Percentiles rank a stretch among this genome's conserved stretches.
These are phyloP conservation scores for Anableps anableps DNA, from an alignment of 2,797 vertebrate species.

Conservation along the genomic window DNA sequence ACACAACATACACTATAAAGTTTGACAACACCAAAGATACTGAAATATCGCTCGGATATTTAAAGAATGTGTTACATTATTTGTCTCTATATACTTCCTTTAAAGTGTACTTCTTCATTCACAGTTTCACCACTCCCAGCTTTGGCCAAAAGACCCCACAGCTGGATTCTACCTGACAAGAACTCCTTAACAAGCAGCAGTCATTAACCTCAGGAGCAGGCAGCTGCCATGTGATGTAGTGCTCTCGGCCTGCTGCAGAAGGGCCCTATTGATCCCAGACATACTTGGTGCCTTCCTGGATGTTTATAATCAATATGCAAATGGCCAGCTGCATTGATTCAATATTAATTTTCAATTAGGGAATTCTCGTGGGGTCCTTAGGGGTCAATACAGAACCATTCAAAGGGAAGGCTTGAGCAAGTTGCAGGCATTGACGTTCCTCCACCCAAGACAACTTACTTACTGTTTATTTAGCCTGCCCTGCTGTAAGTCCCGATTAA, in stretches of 20 bases:
- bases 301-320: constrained; percentile 99
- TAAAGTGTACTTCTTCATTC: constrained; percentile 34
- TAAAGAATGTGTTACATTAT: constrained; percentile 13
- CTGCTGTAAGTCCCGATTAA: constrained; percentile 86
- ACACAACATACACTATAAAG: constrained; percentile 25
- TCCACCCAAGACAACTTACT: constrained; percentile 88
- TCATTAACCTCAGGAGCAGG: constrained; percentile 85
- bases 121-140: constrained; percentile 71
- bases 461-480: constrained; percentile 89
- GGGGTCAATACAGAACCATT: constrained; percentile 97
- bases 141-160: constrained; percentile 60
- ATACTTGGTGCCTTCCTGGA: constrained; percentile 97
- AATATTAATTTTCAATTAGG: constrained; percentile 99
- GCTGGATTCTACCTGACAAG: constrained; percentile 85
- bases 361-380: constrained; percentile 95
- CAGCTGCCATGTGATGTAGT: constrained; percentile 83
- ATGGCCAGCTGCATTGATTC: constrained; percentile 96
- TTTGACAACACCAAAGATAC: constrained; percentile 21
- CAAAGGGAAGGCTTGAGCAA: constrained; percentile 89
- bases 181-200: constrained; percentile 85
- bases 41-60: constrained; percentile 10
- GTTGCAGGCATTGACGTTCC: constrained; percentile 88
- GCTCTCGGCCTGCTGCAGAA: constrained; percentile 86
- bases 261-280: constrained; percentile 93
- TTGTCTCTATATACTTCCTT: constrained; percentile 23